phyloP scores from a whole-genome alignment of 2,888 invertebrate genomes.

The Temnothorax unifasciatus region DNA sequence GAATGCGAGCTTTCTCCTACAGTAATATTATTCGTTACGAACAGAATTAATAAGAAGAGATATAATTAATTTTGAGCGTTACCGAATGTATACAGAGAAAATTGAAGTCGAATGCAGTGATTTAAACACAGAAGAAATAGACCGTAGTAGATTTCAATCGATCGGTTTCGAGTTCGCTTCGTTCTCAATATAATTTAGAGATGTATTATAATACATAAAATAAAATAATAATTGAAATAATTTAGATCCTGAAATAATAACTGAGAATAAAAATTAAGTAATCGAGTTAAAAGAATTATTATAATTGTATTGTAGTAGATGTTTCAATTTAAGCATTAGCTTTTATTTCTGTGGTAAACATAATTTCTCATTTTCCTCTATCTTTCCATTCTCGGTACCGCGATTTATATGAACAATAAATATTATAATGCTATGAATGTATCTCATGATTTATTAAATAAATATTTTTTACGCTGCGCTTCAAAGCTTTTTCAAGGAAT shows the following conservation, averaged over 20 bases:
- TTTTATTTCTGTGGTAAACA: neutral
- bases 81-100: neutral
- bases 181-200: neutral
- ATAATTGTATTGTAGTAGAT: neutral
- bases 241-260: neutral
- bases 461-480: neutral
- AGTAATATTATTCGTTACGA: neutral
- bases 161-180: neutral
- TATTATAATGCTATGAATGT: neutral
- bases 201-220: neutral
- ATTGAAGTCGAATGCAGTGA: neutral
- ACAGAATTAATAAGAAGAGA: neutral
- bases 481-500: neutral
- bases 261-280: neutral
- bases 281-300: neutral
- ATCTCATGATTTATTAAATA: neutral
- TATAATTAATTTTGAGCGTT: neutral
- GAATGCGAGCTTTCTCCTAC: slow-evolving; percentile 46
- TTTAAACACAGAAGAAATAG: neutral
- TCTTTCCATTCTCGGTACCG: neutral
- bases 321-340: neutral
- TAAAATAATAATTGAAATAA: neutral
- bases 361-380: neutral
- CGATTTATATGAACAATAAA: neutral
- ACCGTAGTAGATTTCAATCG: neutral